Conservation (phyloP, 2,797 vertebrate species). For the Ambastaia sidthimunki region DNA sequence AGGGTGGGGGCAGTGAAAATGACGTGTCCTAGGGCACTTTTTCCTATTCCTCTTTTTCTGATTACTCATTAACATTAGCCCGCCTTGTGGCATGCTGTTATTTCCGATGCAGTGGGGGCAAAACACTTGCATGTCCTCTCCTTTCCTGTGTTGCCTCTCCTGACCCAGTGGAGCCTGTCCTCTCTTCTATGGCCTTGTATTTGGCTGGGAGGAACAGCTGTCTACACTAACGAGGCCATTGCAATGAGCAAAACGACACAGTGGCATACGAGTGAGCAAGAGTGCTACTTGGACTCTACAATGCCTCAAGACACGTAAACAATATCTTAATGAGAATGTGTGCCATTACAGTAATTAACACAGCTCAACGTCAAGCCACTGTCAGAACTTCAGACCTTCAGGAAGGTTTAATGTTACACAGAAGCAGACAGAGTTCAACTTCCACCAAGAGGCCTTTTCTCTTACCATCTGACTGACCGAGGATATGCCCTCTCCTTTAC, state of each 20-base stretch:
- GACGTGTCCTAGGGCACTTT: slow-evolving; percentile 60
- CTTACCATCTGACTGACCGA: slow-evolving; percentile 46
- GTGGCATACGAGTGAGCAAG: slow-evolving; percentile 62
- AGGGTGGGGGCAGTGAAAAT: slow-evolving; percentile 60
- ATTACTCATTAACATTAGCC: slow-evolving; percentile 73
- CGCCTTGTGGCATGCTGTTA: slow-evolving; percentile 62
- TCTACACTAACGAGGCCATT: slow-evolving; percentile 76
- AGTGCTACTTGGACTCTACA: slow-evolving; percentile 66
- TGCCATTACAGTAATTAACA: slow-evolving; percentile 85
- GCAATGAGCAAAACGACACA: slow-evolving; percentile 49
- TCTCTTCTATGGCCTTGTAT: slow-evolving; percentile 54
- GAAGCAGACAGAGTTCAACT: slow-evolving; percentile 58
- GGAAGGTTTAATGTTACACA: slow-evolving; percentile 69
- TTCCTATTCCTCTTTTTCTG: slow-evolving; percentile 62
- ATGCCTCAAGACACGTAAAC: slow-evolving; percentile 78
- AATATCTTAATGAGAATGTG: slow-evolving; percentile 80
- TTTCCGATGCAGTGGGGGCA: neutral
- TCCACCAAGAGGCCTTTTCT: slow-evolving; percentile 61
- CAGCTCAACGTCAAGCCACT: slow-evolving; percentile 78
- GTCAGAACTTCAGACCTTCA: slow-evolving; percentile 74
- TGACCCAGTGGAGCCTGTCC: slow-evolving; percentile 8
- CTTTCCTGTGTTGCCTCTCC: slow-evolving; percentile 47
- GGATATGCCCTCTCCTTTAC: slow-evolving; percentile 16
- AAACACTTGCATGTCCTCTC: slow-evolving; percentile 63
- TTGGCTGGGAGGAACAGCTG: slow-evolving; percentile 82